A percentile compares a stretch with the other conserved stretches of the same genome.
These are phyloP conservation scores for Xestoiulus laeticollis DNA, from an alignment of 2,888 invertebrate species.

Conservation along the genomic window DNA sequence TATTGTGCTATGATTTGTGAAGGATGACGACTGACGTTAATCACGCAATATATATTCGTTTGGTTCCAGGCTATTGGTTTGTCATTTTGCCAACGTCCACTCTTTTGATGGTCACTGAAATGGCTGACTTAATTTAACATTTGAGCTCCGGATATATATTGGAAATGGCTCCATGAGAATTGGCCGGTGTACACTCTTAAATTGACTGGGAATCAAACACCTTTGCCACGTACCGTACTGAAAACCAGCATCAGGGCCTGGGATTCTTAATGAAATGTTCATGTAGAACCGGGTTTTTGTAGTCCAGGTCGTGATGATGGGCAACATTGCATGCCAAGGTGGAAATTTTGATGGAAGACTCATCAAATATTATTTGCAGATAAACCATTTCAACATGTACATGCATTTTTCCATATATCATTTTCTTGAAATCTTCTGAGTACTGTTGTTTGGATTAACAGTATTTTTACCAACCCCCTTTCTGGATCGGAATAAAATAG, in stretches of 20 bases:
- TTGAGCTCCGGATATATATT: neutral
- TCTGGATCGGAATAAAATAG: too few species aligned
- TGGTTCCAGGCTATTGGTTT: slow-evolving; percentile 41
- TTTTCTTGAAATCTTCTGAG: too few species aligned
- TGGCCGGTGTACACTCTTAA: neutral
- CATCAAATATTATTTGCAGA: too few species aligned
- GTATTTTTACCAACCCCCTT: too few species aligned
- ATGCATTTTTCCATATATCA: too few species aligned
- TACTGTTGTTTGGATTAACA: too few species aligned
- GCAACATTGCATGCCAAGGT: too few species aligned
- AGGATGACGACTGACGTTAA: slow-evolving; percentile 41
- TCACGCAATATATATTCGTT: slow-evolving; percentile 41
- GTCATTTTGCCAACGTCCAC: slow-evolving; percentile 37
- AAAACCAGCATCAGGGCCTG: neutral
- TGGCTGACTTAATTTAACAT: slow-evolving; percentile 43
- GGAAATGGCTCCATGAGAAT: slow-evolving; percentile 39
- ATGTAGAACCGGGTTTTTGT: too few species aligned
- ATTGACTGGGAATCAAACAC: neutral
- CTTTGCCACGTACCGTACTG: neutral
- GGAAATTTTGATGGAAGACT: too few species aligned
- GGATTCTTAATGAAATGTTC: neutral
- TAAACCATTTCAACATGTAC: too few species aligned
- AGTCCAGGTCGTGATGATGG: too few species aligned
- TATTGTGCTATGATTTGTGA: slow-evolving; percentile 41
- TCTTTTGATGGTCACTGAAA: slow-evolving; percentile 35